Base-by-base conservation (phyloP, 2,888 invertebrate species). In the Tetragonula carbonaria region DNA sequence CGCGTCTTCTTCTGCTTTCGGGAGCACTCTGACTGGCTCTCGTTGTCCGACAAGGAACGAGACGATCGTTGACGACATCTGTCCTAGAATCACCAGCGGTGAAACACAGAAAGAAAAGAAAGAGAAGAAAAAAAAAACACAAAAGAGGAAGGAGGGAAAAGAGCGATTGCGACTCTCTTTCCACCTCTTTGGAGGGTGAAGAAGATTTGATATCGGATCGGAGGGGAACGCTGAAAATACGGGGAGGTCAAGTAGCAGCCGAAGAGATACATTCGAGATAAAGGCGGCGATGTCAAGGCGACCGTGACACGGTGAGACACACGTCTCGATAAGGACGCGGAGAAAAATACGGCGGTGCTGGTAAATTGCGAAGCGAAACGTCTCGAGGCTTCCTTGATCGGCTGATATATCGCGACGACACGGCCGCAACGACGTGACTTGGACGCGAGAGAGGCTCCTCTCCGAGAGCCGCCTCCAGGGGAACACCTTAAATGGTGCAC, bases 261-360 rank as follows among this genome's bases (percentile, higher is more conserved):
- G 70, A 68, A 23, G 59, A 85, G 82, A 83, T 89, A 84, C 74
- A 78, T 86, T 80, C 79, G 75, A 84, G 86, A 89, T 85, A 80
- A 77, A 23, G 38, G 51, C 66, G 38, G n/a, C 14, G 82, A 86
- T 88, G 89, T 89, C 88, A 82, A 89, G 89, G 89, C 83, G 71
- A 83, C 68, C 81, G 82, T 78, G 81, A 81, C 75, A 83, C 84
- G 66, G 66, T 45, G 68, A 50, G 67, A 74, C 77, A 53, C n/a
- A 53, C n/a, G 77, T 82, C 70, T 88, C 82, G 84, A 70, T 72
- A 80, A 82, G 80, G 51, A 63, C 70, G 80, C 66, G 55, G 57
- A 71, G 80, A 73, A 84, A 82, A 78, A 78, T 74, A 82, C 53
- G 33, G 62, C 38, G 16, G 57, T 6, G 59, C 16, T 59, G 84